Percentiles rank a stretch among this genome's conserved stretches.
Evolutionary conservation across 2,113 vertebrate species (phyloP).

Genomic region (Cathartes aura): DNA sequence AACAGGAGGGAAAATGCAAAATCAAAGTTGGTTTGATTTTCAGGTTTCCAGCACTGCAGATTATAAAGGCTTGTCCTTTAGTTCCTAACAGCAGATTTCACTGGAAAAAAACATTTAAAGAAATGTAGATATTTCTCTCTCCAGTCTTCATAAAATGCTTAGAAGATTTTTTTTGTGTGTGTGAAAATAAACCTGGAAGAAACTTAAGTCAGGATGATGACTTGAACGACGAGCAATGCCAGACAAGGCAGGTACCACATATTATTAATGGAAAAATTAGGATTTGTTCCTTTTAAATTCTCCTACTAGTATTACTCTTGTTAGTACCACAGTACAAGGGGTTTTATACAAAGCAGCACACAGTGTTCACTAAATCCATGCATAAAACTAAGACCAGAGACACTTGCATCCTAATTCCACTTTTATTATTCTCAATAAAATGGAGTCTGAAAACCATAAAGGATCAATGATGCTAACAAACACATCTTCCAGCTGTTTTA

Average conservation of each 20-base stretch:
- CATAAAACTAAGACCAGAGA: neutral
- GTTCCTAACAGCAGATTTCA: neutral
- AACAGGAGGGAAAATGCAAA: neutral
- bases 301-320: neutral
- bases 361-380: neutral
- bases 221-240: neutral
- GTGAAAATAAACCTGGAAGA: neutral
- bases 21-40: neutral
- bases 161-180: neutral
- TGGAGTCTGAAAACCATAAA: neutral
- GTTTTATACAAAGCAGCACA: neutral
- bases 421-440: neutral
- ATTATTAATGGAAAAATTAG: neutral
- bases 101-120: neutral
- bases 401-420: neutral
- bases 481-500: neutral
- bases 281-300: neutral
- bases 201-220: neutral
- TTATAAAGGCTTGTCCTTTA: neutral
- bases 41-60: neutral
- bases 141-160: too few relatives aligned
- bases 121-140: too few relatives aligned
- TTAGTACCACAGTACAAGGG: neutral
- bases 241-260: neutral
- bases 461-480: neutral